These are phyloP conservation scores for Zapornia atra DNA, from an alignment of 2,113 vertebrate genomes.

Conservation along the genomic window DNA sequence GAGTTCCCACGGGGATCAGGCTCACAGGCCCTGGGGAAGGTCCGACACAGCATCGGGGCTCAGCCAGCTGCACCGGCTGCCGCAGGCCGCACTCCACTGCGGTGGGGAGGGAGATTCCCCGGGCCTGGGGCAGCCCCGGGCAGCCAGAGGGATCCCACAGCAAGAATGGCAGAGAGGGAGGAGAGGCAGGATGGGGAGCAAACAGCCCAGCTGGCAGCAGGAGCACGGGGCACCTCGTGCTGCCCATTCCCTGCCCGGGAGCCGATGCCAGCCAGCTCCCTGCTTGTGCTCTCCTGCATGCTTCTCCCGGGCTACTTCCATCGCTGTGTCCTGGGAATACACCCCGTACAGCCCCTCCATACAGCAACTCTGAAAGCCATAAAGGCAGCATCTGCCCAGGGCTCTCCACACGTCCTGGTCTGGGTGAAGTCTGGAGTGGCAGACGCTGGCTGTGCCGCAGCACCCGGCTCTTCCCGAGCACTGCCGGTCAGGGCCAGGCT, in stretches of 20 bases:
- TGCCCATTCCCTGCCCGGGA: fast-evolving
- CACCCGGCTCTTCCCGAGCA: neutral
- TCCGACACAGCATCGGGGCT: fast-evolving
- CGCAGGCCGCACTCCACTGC: neutral
- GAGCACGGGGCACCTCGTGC: neutral
- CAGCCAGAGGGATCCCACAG: neutral
- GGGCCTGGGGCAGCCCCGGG: fast-evolving
- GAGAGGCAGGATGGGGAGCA: neutral
- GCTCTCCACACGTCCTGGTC: neutral
- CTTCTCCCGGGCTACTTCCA: neutral
- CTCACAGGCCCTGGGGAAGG: neutral
- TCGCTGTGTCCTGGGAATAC: neutral
- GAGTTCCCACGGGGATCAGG: neutral
- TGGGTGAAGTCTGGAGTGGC: neutral
- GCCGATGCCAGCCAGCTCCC: neutral
- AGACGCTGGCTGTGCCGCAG: neutral
- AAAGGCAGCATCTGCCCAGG: neutral
- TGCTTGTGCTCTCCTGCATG: neutral
- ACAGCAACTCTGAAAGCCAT: neutral
- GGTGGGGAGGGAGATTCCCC: neutral
- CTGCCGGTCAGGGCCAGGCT: neutral
- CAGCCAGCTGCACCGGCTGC: neutral
- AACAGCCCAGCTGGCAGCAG: neutral
- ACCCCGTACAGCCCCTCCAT: neutral
- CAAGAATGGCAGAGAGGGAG: neutral